Evolutionary conservation across 2,888 invertebrate genomes (phyloP).

Genomic region (Girardia tigrina): DNA sequence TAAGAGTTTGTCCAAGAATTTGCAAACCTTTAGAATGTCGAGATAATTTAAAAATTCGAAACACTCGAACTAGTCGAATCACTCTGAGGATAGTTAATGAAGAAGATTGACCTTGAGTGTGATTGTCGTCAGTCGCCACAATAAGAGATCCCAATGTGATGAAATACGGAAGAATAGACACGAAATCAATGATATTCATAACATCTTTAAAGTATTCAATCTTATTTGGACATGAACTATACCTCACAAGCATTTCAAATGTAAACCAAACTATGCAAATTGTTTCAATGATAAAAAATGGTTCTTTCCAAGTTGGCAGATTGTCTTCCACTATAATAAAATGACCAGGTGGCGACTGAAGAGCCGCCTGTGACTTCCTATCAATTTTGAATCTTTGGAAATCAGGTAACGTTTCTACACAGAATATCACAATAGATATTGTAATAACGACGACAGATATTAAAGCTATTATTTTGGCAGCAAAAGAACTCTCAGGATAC

Average conservation of each 20-base stretch:
- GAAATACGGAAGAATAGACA: conserved; percentile 98
- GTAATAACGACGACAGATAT: conserved; percentile 96
- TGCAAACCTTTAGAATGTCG: conserved; percentile 98
- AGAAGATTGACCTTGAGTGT: conserved; percentile 43
- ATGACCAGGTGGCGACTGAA: background rate
- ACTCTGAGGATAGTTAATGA: conserved; percentile 83
- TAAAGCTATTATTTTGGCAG: conserved; percentile 93
- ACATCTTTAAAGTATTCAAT: conserved; percentile 97
- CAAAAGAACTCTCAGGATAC: conserved; percentile 96
- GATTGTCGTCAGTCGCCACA: conserved; percentile 63
- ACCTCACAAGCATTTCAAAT: conserved; percentile 81
- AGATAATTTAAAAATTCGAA: conserved; percentile 97
- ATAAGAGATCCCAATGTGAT: conserved; percentile 79
- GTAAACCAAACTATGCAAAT: conserved; percentile 99
- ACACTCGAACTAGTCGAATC: conserved; percentile 94
- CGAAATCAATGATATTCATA: conserved; percentile 98
- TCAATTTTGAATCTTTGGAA: conserved; percentile 81
- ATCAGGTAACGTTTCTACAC: conserved; percentile 94
- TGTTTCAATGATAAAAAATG: conserved; percentile 97
- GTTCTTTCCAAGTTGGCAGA: conserved; percentile 40
- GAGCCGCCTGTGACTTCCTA: background rate
- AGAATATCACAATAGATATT: conserved; percentile 96
- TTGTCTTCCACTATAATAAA: conserved; percentile 36
- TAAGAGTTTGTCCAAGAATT: conserved; percentile 91
- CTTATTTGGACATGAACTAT: conserved; percentile 95